Evolutionary conservation across 2,888 invertebrate species (phyloP).

Genomic region (Venusia cambrica): DNA sequence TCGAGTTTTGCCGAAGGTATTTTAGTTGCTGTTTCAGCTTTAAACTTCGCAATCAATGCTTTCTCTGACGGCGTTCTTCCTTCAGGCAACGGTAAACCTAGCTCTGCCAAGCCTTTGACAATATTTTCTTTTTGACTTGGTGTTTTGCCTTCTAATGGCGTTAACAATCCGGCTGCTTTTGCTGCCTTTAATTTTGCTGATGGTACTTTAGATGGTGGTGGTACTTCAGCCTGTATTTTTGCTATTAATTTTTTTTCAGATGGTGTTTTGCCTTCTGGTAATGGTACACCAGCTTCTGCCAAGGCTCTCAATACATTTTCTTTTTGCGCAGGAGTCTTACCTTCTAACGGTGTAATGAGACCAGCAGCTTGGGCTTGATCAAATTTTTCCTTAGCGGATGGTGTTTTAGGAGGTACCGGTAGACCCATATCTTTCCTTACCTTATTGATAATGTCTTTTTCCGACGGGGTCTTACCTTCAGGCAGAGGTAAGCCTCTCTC

Average conservation of each 20-base stretch:
- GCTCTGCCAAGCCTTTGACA: constrained; percentile 23
- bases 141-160: constrained; percentile 32
- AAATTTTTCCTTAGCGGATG: constrained; percentile 28
- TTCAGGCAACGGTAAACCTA: constrained; percentile 29
- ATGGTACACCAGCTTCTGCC: constrained; percentile 32
- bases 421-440: constrained; percentile 31
- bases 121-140: constrained; percentile 35
- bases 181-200: constrained; percentile 30
- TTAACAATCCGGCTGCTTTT: constrained; percentile 33
- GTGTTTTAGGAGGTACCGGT: constrained; percentile 37
- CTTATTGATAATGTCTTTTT: constrained; percentile 28
- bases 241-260: constrained; percentile 30
- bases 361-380: constrained; percentile 32
- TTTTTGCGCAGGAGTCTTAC: constrained; percentile 30
- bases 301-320: constrained; percentile 31
- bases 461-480: constrained; percentile 31
- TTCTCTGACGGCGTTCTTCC: constrained; percentile 31
- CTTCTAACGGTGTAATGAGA: constrained; percentile 28
- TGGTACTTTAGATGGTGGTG: constrained; percentile 31
- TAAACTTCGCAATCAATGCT: constrained; percentile 12
- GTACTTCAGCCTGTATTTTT: constrained; percentile 7
- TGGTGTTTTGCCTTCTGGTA: constrained; percentile 33
- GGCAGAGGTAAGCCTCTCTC: constrained; percentile 30
- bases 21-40: no score
- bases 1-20: no score